These are phyloP conservation scores for Psococerastis gibbosa DNA, from an alignment of 2,888 invertebrate species.

Conservation along the genomic window DNA sequence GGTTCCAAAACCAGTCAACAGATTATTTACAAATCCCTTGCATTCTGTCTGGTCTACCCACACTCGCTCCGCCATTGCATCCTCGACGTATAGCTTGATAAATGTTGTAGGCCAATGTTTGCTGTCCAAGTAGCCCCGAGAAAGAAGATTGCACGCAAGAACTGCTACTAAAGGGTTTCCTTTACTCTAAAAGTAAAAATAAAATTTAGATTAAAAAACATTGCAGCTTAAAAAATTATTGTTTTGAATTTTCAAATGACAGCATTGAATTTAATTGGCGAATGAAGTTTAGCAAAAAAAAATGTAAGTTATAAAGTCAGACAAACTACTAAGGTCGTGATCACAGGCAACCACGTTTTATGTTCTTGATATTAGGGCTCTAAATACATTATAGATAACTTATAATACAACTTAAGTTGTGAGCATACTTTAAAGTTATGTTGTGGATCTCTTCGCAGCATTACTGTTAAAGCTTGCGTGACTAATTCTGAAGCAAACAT, in stretches of 20 bases:
- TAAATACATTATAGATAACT: no score
- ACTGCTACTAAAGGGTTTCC: slow-evolving; percentile 64
- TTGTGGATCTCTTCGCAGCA: slow-evolving; percentile 53
- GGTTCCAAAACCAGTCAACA: slow-evolving; percentile 68
- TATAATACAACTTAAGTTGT: slow-evolving; percentile 8
- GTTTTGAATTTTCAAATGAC: neutral
- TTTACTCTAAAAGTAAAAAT: slow-evolving; percentile 49
- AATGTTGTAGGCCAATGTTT: slow-evolving; percentile 83
- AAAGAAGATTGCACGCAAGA: slow-evolving; percentile 64
- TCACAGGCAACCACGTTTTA: no score
- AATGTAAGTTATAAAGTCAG: no score
- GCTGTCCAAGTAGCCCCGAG: slow-evolving; percentile 62
- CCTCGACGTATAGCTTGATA: slow-evolving; percentile 85
- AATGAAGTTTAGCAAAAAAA: no score
- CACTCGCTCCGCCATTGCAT: slow-evolving; percentile 77
- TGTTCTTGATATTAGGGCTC: no score
- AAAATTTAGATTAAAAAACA: no score
- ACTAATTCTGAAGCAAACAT: slow-evolving; percentile 58
- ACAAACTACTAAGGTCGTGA: no score
- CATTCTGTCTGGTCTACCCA: slow-evolving; percentile 91
- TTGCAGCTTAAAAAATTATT: no score
- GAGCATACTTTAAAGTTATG: slow-evolving; percentile 28
- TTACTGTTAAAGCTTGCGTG: slow-evolving; percentile 57
- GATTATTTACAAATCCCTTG: slow-evolving; percentile 78
- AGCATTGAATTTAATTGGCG: slow-evolving; percentile 15